Conservation (phyloP, 1,140 invertebrate genomes). For the Lasioglossum albipes region DNA sequence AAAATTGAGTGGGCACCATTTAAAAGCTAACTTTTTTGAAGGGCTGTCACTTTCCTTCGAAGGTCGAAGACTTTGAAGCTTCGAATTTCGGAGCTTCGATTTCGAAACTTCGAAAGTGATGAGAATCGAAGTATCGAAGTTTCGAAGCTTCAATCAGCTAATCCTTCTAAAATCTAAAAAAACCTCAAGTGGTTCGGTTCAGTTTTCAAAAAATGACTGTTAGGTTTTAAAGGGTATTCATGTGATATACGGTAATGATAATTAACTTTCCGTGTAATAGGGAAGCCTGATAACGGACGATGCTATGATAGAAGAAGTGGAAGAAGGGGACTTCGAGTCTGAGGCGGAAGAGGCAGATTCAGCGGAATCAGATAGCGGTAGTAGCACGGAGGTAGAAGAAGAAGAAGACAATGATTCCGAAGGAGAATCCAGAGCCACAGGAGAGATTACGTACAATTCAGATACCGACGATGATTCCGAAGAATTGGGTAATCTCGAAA, state of each 20-base stretch:
- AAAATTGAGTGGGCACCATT: too few relatives aligned
- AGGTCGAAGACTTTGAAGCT: too few relatives aligned
- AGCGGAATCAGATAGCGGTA: conserved; percentile 43
- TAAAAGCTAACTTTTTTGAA: too few relatives aligned
- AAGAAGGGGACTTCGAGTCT: conserved; percentile 70
- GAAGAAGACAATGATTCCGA: conserved; percentile 60
- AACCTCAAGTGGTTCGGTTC: too few relatives aligned
- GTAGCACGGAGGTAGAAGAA: conserved; percentile 33
- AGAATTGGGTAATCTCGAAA: conserved; percentile 71
- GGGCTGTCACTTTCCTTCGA: too few relatives aligned
- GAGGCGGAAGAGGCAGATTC: conserved; percentile 62
- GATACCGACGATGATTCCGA: conserved; percentile 65
- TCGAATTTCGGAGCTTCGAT: too few relatives aligned
- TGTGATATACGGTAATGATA: neutral
- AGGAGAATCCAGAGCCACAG: conserved; percentile 42
- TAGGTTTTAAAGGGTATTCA: too few relatives aligned
- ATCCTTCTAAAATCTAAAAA: too few relatives aligned
- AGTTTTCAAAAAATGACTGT: too few relatives aligned
- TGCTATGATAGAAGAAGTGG: conserved; percentile 55
- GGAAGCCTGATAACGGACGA: conserved; percentile 69
- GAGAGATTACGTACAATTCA: conserved; percentile 56
- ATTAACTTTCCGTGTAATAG: conserved; percentile 51
- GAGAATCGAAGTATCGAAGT: too few relatives aligned
- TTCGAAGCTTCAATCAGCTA: too few relatives aligned
- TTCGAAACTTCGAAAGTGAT: too few relatives aligned